Evolutionary conservation across 1,140 invertebrate genomes (phyloP).

Genomic region (Cephus cinctus): DNA sequence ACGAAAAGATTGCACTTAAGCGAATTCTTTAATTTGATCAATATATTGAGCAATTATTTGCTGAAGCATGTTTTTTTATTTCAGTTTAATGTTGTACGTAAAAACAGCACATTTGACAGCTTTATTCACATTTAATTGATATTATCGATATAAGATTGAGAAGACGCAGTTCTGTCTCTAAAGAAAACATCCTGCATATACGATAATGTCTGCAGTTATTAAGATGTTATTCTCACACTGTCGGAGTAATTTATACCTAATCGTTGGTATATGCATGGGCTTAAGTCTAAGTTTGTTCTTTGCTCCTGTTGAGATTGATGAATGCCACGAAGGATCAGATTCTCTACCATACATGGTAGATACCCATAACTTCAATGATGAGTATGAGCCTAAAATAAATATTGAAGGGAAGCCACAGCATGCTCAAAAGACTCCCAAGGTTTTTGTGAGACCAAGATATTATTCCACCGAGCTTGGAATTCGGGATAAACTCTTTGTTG

Average conservation of each 20-base stretch:
- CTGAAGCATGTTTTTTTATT: too few species aligned
- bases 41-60: too few species aligned
- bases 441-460: slow-evolving; percentile 78
- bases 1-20: too few species aligned
- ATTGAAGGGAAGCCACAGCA: slow-evolving; percentile 56
- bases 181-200: too few species aligned
- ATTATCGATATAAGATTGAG: too few species aligned
- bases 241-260: slow-evolving; percentile 47
- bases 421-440: slow-evolving; percentile 54
- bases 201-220: slow-evolving; percentile 21
- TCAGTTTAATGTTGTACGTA: too few species aligned
- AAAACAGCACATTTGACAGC: too few species aligned
- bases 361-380: slow-evolving; percentile 42
- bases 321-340: slow-evolving; percentile 22
- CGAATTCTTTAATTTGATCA: too few species aligned
- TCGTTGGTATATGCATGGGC: slow-evolving; percentile 47
- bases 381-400: slow-evolving; percentile 61
- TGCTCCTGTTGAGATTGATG: slow-evolving; percentile 31
- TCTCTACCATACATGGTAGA: slow-evolving; percentile 22
- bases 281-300: slow-evolving; percentile 49
- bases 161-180: too few species aligned
- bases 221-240: slow-evolving; percentile 42
- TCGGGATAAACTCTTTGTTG: slow-evolving; percentile 84
- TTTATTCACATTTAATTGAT: too few species aligned
- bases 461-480: slow-evolving; percentile 92